Evolutionary conservation across 2,888 invertebrate species (phyloP).

Genomic region (Zaprionus obscuricornis): DNA sequence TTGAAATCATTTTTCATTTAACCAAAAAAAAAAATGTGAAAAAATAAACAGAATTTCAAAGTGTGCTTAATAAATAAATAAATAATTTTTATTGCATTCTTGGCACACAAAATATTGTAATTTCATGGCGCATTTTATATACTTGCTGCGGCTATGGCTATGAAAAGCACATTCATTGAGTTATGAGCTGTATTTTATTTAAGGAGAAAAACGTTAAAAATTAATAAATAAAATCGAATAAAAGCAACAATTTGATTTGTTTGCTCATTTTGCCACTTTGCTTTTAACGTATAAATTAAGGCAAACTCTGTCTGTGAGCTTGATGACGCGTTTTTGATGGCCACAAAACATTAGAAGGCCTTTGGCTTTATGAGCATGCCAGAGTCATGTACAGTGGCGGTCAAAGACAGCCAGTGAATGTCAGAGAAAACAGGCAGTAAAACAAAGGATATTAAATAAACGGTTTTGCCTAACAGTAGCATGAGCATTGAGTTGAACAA

Average conservation of each 20-base stretch:
- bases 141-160: too few species aligned
- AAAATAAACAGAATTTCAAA: too few species aligned
- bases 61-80: too few species aligned
- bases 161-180: too few species aligned
- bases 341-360: conserved; percentile 39
- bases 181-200: neutral
- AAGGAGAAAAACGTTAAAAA: conserved; percentile 1
- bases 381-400: neutral
- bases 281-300: conserved; percentile 47
- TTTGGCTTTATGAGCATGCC: conserved; percentile 22
- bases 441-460: conserved; percentile 35
- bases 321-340: conserved; percentile 29
- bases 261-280: neutral
- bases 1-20: too few species aligned
- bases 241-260: conserved; percentile 19
- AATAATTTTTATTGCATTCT: too few species aligned
- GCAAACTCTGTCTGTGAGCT: conserved; percentile 42
- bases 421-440: conserved; percentile 1
- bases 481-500: too few species aligned
- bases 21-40: too few species aligned
- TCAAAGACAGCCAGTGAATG: conserved; percentile 5
- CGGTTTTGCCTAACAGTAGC: conserved; percentile 28
- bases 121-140: too few species aligned
- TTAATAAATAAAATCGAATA: conserved; percentile 26
- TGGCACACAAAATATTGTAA: too few species aligned